A percentile compares a stretch with the other conserved stretches of the same genome.
These are phyloP conservation scores for Criorhina ranunculi DNA, from an alignment of 2,888 invertebrate species.

Conservation along the genomic window DNA sequence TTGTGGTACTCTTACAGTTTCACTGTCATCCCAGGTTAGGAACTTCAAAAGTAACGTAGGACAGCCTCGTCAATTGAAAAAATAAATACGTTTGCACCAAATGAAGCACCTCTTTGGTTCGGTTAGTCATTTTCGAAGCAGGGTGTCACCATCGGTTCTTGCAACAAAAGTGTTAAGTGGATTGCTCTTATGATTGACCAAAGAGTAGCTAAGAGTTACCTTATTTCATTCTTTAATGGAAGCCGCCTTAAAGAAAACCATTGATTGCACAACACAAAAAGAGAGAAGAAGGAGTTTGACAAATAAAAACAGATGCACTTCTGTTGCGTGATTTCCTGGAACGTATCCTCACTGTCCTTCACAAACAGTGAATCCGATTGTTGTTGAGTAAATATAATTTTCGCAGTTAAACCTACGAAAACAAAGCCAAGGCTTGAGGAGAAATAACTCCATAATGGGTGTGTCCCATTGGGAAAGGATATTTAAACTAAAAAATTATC, in stretches of 20 bases:
- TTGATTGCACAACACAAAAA: constrained; percentile 9
- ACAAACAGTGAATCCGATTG: constrained; percentile 51
- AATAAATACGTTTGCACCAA: neutral
- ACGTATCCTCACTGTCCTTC: neutral
- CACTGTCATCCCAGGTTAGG: too few relatives aligned
- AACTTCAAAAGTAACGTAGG: too few relatives aligned
- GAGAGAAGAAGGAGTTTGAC: neutral
- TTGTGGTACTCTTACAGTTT: neutral
- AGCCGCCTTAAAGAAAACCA: constrained; percentile 16
- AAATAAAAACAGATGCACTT: neutral
- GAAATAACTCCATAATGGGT: constrained; percentile 16
- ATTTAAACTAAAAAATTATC: constrained; percentile 45
- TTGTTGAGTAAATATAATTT: constrained; percentile 72
- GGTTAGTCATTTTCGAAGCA: neutral
- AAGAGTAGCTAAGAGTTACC: constrained; percentile 21
- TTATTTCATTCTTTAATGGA: constrained; percentile 18
- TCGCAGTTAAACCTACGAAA: constrained; percentile 46
- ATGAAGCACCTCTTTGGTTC: neutral
- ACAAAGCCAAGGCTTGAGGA: constrained; percentile 7
- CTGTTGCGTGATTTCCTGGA: neutral
- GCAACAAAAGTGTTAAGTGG: constrained; percentile 8
- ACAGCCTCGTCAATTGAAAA: neutral
- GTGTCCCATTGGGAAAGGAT: constrained; percentile 24
- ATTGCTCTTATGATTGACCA: constrained; percentile 15
- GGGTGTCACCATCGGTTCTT: neutral